A percentile compares a stretch with the other conserved stretches of the same genome.
Conservation (phyloP, 2,113 vertebrate species). For the Pteruthius melanotis region DNA sequence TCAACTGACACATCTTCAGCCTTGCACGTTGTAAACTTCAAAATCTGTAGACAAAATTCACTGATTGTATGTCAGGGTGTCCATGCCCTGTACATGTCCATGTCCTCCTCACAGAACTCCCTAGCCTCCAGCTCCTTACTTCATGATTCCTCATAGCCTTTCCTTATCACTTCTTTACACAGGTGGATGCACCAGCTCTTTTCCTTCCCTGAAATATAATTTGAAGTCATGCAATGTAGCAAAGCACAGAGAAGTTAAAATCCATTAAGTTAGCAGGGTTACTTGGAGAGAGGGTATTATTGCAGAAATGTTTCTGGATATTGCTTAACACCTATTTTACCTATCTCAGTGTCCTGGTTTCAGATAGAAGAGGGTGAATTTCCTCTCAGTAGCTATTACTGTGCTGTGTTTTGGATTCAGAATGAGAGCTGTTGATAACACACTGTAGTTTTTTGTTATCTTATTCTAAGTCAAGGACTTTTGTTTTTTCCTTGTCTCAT, state of each 20-base stretch:
- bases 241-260: neutral
- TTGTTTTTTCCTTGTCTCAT: neutral
- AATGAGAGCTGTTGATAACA: neutral
- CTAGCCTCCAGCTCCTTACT: neutral
- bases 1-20: neutral
- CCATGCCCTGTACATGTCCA: fast-evolving
- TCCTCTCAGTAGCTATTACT: neutral
- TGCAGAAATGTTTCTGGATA: neutral
- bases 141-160: neutral
- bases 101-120: neutral
- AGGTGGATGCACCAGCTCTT: neutral
- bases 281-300: neutral
- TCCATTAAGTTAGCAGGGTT: neutral
- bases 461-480: neutral
- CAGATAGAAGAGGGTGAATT: neutral
- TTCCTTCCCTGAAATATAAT: neutral
- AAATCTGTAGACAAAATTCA: neutral
- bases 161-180: neutral
- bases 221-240: neutral
- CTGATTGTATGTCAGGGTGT: neutral
- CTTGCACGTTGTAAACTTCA: neutral
- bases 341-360: neutral
- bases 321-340: neutral
- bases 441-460: neutral
- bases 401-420: neutral